Evolutionary conservation across 92 coral and sea anemone species (phyloP).

Genomic region (Porites lobata): DNA sequence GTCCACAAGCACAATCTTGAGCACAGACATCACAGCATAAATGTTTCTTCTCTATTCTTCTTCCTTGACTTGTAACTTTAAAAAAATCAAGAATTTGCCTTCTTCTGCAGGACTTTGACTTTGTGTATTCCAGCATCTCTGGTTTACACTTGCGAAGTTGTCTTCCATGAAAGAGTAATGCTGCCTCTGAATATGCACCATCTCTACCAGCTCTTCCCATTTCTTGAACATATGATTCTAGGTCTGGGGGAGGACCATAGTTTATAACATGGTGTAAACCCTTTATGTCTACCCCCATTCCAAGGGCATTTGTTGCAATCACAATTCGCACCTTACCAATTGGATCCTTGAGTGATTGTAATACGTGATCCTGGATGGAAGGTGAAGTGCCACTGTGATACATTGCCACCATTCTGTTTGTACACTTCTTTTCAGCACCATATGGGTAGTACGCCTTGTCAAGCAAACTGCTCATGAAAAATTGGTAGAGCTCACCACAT

Average conservation of each 20-base stretch:
- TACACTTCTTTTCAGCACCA: conserved; percentile 20
- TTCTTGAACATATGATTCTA: conserved; percentile 37
- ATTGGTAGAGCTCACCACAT: neutral
- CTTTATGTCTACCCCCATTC: conserved; percentile 32
- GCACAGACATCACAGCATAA: too few relatives aligned
- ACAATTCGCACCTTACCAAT: conserved; percentile 16
- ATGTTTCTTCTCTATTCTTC: too few relatives aligned
- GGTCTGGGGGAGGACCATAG: conserved; percentile 16
- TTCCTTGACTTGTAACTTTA: neutral
- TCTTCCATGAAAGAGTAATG: conserved; percentile 4
- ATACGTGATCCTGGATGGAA: conserved; percentile 10
- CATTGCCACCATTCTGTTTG: conserved; percentile 27
- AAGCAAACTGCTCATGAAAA: neutral
- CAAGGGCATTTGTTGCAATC: conserved; percentile 35
- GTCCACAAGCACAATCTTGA: neutral
- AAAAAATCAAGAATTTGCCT: neutral
- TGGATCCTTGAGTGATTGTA: conserved; percentile 24
- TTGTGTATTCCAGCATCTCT: conserved; percentile 25
- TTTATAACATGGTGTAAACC: conserved; percentile 8
- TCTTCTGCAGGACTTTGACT: conserved; percentile 15
- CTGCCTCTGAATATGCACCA: conserved; percentile 17
- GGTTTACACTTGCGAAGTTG: conserved; percentile 33
- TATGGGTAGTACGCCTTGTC: conserved; percentile 22
- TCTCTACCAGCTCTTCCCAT: conserved; percentile 44
- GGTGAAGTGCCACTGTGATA: conserved; percentile 30